Conservation (phyloP, 2,113 vertebrate species). For the Hypomesus transpacificus region DNA sequence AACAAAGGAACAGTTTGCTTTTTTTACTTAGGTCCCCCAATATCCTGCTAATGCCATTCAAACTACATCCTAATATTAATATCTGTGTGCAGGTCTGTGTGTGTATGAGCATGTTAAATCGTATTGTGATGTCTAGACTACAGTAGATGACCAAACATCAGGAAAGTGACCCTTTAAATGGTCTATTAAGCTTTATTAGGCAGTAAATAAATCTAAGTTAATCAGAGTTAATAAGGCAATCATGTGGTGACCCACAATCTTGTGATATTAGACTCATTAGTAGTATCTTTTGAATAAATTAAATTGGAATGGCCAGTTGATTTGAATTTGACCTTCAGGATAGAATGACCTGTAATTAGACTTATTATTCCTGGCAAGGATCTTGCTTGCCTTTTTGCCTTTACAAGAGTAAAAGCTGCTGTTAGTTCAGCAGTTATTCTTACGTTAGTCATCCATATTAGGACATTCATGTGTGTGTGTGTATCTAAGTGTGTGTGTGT, state of each 20-base stretch:
- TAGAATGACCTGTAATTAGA: conserved; percentile 28
- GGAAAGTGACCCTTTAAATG: conserved; percentile 20
- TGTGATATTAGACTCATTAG: conserved; percentile 16
- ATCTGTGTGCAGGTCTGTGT: not conserved
- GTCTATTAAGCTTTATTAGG: conserved; percentile 16
- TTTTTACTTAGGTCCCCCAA: too few species aligned
- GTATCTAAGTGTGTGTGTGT: too few species aligned
- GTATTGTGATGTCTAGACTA: conserved; percentile 1
- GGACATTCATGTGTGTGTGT: too few species aligned
- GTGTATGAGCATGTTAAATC: conserved; percentile 1
- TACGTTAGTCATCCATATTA: too few species aligned
- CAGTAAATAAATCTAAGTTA: conserved; percentile 28
- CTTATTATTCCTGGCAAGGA: not conserved
- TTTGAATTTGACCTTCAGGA: conserved; percentile 19
- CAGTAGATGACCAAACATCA: conserved; percentile 17
- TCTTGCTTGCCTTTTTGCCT: too few species aligned
- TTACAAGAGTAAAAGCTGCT: too few species aligned
- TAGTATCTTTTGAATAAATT: conserved; percentile 32
- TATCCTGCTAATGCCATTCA: too few species aligned
- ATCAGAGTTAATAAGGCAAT: conserved; percentile 32
- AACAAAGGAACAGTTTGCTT: too few species aligned
- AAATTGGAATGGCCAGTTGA: conserved; percentile 22
- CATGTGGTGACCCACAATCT: conserved; percentile 24
- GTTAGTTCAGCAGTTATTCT: too few species aligned
- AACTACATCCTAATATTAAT: too few species aligned